Base-by-base conservation (phyloP, 2,797 vertebrate genomes). In the Melanotaenia boesemani region DNA sequence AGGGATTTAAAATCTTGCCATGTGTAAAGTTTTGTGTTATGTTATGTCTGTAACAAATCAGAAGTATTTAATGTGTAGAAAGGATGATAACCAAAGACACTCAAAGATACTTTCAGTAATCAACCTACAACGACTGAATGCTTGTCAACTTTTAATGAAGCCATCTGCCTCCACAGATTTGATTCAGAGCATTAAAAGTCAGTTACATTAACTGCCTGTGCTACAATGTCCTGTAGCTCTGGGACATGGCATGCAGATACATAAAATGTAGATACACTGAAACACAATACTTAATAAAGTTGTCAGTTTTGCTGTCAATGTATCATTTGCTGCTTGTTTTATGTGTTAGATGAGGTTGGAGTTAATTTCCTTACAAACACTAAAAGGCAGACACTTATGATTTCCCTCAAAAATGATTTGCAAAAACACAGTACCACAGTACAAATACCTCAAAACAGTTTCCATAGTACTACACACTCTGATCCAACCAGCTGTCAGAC, bases 91-190 rank as follows among this genome's bases (percentile, higher is more conserved):
- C 50, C 76, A 84, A 89, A 86, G 78, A 80, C 69, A 70, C 71
- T 70, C 15, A 11, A 87, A 76, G 46, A 50, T 7, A 80, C 84
- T 90, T 80, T 76, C 76, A 56, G 65, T 86, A 67, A 77, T 81
- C 58, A 56, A 70, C 72, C 55, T 57, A 67, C 61, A 48, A 66
- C 59, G 41, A 61, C 28, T 72, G 57, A 79, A 76, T 67, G 70
- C 80, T 74, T 84, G 76, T 88, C 82, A 89, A 39, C 52, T 65
- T 76, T 87, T 86, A 84, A 90, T 89, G 76, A 85, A 80, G 70
- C 84, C 86, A 89, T 89, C 86, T 90, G 85, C 83, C 63, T 69
- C 63, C 39, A 63, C 70, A 74, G 26, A 72, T 69, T 80, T 50
- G 50, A 63, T 46, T 79, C 61, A 50, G 34, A 63, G 28, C 67